phyloP scores from a whole-genome alignment of 1,140 invertebrate species.

The Agrypnia vestita region DNA sequence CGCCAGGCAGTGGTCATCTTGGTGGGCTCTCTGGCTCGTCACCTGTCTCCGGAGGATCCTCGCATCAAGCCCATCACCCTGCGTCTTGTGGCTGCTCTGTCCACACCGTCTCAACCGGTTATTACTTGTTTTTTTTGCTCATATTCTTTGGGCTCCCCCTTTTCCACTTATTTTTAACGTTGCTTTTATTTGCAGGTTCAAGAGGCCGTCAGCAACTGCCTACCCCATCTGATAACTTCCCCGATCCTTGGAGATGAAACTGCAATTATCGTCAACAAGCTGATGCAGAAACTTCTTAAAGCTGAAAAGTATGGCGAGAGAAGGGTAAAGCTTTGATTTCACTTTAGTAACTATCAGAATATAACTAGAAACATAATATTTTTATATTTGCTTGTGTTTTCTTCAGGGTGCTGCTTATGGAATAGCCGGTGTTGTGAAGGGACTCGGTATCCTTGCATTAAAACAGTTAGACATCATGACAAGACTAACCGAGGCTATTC shows the following conservation, averaged over 20 bases:
- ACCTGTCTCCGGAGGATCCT: constrained; percentile 92
- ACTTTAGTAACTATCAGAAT: neutral
- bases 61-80: constrained; percentile 93
- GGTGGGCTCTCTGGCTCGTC: constrained; percentile 95
- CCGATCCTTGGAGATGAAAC: constrained; percentile 93
- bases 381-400: constrained; percentile 30
- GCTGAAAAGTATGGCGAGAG: constrained; percentile 98
- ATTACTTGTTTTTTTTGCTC: neutral
- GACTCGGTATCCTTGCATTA: constrained; percentile 94
- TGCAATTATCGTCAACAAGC: constrained; percentile 88
- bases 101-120: constrained; percentile 96
- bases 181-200: constrained; percentile 83
- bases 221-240: constrained; percentile 88
- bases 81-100: constrained; percentile 91
- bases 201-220: constrained; percentile 97
- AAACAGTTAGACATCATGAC: constrained; percentile 98
- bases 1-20: constrained; percentile 96
- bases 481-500: constrained; percentile 93
- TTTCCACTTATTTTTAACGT: neutral
- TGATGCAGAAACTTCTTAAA: constrained; percentile 91
- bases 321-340: constrained; percentile 69
- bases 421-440: constrained; percentile 92
- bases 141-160: neutral
- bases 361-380: neutral
- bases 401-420: constrained; percentile 90